phyloP scores from a whole-genome alignment of 2,113 vertebrate genomes.

The Grallaria varia region DNA sequence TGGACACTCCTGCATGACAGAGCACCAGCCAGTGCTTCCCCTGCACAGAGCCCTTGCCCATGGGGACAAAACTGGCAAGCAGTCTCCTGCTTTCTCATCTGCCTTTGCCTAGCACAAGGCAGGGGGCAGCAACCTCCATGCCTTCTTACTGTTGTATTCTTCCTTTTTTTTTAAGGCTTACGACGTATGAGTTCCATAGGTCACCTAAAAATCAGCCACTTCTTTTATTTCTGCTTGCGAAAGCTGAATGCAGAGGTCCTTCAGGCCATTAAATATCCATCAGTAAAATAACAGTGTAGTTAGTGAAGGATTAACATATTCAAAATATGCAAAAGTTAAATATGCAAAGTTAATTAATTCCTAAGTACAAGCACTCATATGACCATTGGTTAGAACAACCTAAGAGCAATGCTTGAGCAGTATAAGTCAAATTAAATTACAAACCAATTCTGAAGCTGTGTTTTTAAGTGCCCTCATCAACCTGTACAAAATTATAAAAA shows the following conservation, averaged over 20 bases:
- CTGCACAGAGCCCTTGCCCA: neutral
- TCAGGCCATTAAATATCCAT: neutral
- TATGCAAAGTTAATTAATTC: conserved; percentile 35
- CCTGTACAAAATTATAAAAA: conserved; percentile 55
- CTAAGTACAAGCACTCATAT: neutral
- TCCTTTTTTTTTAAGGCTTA: neutral
- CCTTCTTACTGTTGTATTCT: neutral
- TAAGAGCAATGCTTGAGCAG: neutral
- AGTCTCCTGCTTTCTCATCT: neutral
- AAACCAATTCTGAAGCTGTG: neutral
- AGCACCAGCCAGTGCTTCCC: neutral
- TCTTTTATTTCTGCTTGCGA: neutral
- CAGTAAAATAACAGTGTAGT: neutral
- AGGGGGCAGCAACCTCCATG: neutral
- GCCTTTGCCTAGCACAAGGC: neutral
- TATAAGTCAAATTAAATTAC: conserved; percentile 37
- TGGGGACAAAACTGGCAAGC: neutral
- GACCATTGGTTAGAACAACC: conserved; percentile 25
- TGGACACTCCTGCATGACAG: neutral
- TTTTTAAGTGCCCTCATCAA: conserved; percentile 48
- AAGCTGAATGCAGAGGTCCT: neutral
- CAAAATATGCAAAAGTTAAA: neutral
- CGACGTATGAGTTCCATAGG: neutral
- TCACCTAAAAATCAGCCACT: neutral
- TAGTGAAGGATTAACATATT: conserved; percentile 25